Evolutionary conservation across 2,888 invertebrate species (phyloP), one percentile per base, ranked within the genome.

Genomic region (Slavum lentiscoides): DNA sequence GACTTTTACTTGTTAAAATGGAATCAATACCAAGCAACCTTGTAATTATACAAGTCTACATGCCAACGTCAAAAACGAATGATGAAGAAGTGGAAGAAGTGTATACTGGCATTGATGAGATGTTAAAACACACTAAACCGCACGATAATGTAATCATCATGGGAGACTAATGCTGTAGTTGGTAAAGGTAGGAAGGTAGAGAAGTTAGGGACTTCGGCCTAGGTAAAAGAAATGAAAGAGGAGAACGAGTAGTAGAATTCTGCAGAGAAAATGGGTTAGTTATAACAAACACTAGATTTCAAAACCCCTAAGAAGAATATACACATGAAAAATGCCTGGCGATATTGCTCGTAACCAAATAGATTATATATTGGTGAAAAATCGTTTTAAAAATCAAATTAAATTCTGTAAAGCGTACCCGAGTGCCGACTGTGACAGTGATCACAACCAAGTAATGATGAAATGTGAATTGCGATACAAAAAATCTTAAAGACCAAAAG

Each of bases 61-160:
- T 75, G 69, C 77, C 77, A 69, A 77, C 77, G 17, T 55, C 69
- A 39, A 80, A 69, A 58, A 21, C 21, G 61, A 17, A 69, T 55
- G 30, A 69, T 49, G 70, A 80, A 37, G 62, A 68, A 72, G 39
- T 80, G 6, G 70, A 80, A 80, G 21, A 53, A 70, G 70, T 61
- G 61, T 70, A 80, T 62, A 62, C n/a, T 39, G 69, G 68, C 13
- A 66, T 82, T 11, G 69, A 81, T 7, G 67, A 80, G 21, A 37
- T 82, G n/a, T 15, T 81, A 23, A 70, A 80, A 69, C 58, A 49
- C 61, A 70, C 70, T 39, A 39, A 69, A 19, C 21, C 62, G 53
- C 61, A 76, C 39, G 76, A 77, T 23, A 82, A 69, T 19, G 49
- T 82, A 68, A 77, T 77, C 43, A 62, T 82, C 53, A 67, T 80